Evolutionary conservation across 2,113 vertebrate genomes (phyloP).

Genomic region (Pomatorhinus ruficollis): DNA sequence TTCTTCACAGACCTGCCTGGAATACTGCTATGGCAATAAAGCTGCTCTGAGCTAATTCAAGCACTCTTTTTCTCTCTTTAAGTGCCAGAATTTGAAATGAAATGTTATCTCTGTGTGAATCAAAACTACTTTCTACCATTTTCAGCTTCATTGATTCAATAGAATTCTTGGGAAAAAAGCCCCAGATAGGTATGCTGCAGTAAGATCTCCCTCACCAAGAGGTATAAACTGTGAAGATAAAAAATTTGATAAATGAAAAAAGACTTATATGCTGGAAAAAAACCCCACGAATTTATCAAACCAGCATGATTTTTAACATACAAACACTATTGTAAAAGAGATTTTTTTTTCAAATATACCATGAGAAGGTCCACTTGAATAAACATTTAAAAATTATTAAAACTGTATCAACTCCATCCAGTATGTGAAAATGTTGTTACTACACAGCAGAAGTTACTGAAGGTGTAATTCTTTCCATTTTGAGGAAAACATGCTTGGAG

Average conservation of each 20-base stretch:
- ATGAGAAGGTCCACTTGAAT: neutral
- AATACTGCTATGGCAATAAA: neutral
- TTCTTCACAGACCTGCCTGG: neutral
- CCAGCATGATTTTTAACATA: neutral
- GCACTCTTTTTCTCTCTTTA: neutral
- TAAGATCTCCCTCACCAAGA: neutral
- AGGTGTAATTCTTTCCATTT: neutral
- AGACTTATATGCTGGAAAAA: neutral
- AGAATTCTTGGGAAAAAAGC: neutral
- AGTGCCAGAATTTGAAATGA: neutral
- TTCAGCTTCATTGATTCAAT: neutral
- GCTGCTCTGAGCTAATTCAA: neutral
- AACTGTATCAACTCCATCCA: neutral
- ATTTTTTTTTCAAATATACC: neutral
- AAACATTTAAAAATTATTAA: neutral
- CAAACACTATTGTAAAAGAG: neutral
- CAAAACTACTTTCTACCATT: neutral
- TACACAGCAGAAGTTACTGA: neutral
- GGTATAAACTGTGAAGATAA: neutral
- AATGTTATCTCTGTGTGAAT: neutral
- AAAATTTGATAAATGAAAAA: neutral
- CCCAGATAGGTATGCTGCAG: neutral
- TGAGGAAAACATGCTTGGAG: neutral
- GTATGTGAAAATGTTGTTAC: neutral
- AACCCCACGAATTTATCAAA: neutral